Percentiles rank a stretch among this genome's conserved stretches.
These are phyloP conservation scores for Dendrolimus kikuchii DNA, from an alignment of 1,140 invertebrate species.

Conservation along the genomic window DNA sequence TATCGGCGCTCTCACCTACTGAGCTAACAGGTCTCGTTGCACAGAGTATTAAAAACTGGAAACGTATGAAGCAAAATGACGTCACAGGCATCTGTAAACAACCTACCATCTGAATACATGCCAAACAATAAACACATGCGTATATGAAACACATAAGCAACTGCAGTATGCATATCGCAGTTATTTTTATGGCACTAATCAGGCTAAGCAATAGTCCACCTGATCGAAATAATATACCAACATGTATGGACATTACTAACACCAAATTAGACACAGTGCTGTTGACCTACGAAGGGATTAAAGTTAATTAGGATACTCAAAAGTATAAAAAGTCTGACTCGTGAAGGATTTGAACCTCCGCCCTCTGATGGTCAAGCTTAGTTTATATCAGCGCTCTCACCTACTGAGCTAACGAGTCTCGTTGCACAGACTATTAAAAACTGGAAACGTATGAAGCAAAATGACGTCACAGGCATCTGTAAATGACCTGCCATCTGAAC, in stretches of 20 bases:
- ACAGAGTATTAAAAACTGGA: not conserved
- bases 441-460: not conserved
- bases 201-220: too few relatives aligned
- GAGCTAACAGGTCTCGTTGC: constrained; percentile 6
- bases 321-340: constrained; percentile 4
- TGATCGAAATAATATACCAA: too few relatives aligned
- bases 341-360: constrained; percentile 7
- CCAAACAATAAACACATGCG: too few relatives aligned
- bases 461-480: not conserved
- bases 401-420: constrained; percentile 11
- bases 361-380: constrained; percentile 2
- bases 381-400: constrained; percentile 8
- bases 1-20: constrained; percentile 9
- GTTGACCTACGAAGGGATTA: too few relatives aligned
- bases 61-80: not conserved
- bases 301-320: too few relatives aligned
- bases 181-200: too few relatives aligned
- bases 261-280: too few relatives aligned
- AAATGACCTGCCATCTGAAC: not conserved
- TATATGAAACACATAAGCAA: too few relatives aligned
- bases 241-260: too few relatives aligned
- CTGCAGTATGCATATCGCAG: too few relatives aligned
- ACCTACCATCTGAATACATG: not conserved
- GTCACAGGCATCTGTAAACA: not conserved
- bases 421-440: not conserved